Percentiles rank a stretch among this genome's conserved stretches.
Evolutionary conservation across 2,113 vertebrate genomes (phyloP).

Genomic region (Chaetops frenatus): DNA sequence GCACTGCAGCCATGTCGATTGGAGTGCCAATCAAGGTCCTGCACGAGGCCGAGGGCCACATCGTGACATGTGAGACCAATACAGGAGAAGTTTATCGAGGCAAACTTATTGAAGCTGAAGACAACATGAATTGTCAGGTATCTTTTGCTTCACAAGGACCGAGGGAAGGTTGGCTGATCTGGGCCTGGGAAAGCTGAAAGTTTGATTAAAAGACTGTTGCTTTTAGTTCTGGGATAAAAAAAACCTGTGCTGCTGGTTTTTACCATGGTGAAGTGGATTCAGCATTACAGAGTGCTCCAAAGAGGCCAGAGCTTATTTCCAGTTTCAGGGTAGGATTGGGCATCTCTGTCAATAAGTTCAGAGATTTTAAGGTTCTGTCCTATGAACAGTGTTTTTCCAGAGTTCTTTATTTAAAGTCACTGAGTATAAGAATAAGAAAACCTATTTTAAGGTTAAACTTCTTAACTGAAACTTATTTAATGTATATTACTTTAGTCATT

Average conservation of each 20-base stretch:
- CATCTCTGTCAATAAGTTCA: background rate
- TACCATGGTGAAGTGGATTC: fast-evolving
- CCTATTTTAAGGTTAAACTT: no score
- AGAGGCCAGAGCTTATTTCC: background rate
- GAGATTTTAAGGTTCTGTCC: background rate
- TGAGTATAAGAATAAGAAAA: no score
- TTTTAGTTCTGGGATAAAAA: background rate
- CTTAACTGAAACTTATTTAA: background rate
- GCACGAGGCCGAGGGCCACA: constrained; percentile 96
- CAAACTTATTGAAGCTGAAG: constrained; percentile 95
- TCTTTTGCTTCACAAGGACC: no score
- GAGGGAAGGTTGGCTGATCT: no score
- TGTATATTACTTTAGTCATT: background rate
- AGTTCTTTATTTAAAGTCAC: background rate
- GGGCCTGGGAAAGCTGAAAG: background rate
- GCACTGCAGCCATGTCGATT: constrained; percentile 84
- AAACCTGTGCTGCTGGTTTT: background rate
- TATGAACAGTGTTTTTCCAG: background rate
- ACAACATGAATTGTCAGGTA: constrained; percentile 99
- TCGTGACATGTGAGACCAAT: constrained; percentile 96
- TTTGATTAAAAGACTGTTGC: fast-evolving
- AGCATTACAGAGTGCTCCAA: background rate
- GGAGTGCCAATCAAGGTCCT: constrained; percentile 98
- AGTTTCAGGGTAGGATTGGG: background rate
- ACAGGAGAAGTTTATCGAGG: constrained; percentile 95